Percentiles rank a stretch among this genome's conserved stretches.
Conservation (phyloP, 2,888 invertebrate genomes). For the Drosophila putrida region DNA sequence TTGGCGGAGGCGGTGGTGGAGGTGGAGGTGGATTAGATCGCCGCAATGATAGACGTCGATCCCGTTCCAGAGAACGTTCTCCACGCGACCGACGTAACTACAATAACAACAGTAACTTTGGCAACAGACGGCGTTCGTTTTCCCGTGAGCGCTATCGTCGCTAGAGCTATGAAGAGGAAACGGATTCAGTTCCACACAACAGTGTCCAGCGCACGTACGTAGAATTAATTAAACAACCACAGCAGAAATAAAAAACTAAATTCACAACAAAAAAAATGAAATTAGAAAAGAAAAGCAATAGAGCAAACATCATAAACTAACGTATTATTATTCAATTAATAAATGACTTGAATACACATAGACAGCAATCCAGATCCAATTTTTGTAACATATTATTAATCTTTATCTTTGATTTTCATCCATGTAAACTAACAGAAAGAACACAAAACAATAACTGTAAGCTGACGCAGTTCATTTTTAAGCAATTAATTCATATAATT, state of each 20-base stretch:
- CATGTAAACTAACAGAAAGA: constrained; percentile 44
- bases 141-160: constrained; percentile 85
- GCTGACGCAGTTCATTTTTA: constrained; percentile 43
- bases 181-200: constrained; percentile 42
- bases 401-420: constrained; percentile 54
- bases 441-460: constrained; percentile 42
- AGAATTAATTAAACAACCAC: constrained; percentile 60
- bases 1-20: constrained; percentile 52
- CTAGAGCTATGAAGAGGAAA: constrained; percentile 55
- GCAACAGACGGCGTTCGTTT: constrained; percentile 78
- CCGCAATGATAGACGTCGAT: constrained; percentile 70
- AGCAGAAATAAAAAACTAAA: constrained; percentile 10
- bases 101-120: constrained; percentile 62
- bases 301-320: constrained; percentile 33
- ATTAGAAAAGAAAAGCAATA: constrained; percentile 26
- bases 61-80: constrained; percentile 78
- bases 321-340: constrained; percentile 59
- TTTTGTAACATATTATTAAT: constrained; percentile 61
- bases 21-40: constrained; percentile 51
- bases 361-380: constrained; percentile 43
- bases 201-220: constrained; percentile 73
- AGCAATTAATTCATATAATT: constrained; percentile 44
- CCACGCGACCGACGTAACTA: constrained; percentile 75
- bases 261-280: constrained; percentile 26
- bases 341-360: constrained; percentile 49